Conservation (phyloP, 2,113 vertebrate species). For the Ptyas mucosa region DNA sequence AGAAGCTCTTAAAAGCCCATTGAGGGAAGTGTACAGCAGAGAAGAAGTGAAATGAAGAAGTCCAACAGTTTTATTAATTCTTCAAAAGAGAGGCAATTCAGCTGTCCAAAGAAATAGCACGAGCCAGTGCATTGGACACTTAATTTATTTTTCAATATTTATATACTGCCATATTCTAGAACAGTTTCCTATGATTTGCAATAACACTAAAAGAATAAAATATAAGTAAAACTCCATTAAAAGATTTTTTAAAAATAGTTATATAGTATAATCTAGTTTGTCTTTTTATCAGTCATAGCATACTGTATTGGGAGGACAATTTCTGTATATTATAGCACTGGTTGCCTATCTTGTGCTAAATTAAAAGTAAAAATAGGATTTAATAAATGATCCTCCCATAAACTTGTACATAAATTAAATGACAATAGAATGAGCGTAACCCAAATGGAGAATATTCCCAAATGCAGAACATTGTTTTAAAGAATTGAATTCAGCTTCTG, state of each 20-base stretch:
- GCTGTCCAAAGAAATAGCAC: neutral
- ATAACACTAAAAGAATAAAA: neutral
- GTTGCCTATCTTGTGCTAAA: no score
- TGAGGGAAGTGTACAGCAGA: neutral
- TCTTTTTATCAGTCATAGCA: neutral
- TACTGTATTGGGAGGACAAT: neutral
- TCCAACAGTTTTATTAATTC: neutral
- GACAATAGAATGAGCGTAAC: no score
- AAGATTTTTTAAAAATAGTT: neutral
- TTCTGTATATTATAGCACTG: neutral
- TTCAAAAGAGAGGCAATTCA: neutral
- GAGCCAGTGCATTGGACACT: neutral
- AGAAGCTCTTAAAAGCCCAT: neutral
- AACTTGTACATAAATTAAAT: no score
- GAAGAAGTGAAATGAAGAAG: neutral
- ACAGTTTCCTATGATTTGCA: neutral
- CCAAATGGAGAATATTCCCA: no score
- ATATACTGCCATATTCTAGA: neutral
- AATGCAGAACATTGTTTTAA: no score
- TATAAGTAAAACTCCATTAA: neutral
- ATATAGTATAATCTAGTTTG: neutral
- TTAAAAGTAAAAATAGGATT: no score
- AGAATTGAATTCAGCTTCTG: no score
- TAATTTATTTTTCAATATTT: neutral
- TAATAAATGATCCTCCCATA: no score